These are phyloP conservation scores for Ochlodes sylvanus DNA, from an alignment of 2,888 invertebrate species.

Conservation along the genomic window DNA sequence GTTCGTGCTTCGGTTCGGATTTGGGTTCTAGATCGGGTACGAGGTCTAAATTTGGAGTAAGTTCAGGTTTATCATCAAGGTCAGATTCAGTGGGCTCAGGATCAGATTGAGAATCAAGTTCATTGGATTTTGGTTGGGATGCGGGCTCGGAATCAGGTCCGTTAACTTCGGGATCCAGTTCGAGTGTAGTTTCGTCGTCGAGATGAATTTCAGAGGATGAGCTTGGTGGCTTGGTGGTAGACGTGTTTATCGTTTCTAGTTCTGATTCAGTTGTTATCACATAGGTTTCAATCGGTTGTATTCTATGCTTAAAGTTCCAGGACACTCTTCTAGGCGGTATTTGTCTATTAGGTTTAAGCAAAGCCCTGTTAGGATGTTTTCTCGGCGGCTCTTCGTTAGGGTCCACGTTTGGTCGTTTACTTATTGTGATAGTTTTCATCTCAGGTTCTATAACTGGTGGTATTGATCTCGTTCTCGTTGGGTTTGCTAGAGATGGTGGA, in stretches of 20 bases:
- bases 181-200: no score
- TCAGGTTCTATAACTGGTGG: background rate
- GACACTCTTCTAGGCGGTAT: background rate
- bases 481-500: background rate
- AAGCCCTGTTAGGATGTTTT: no score
- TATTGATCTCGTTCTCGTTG: background rate
- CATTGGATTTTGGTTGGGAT: background rate
- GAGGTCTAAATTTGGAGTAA: background rate
- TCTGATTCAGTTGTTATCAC: background rate
- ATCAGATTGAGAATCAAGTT: background rate
- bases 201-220: background rate
- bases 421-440: background rate
- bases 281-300: background rate
- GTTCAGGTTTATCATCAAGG: slow-evolving; percentile 8
- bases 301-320: slow-evolving; percentile 16
- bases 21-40: slow-evolving; percentile 4
- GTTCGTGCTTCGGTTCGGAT: background rate
- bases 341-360: background rate
- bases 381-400: no score
- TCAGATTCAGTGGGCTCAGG: background rate
- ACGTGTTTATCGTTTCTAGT: no score
- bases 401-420: background rate
- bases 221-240: no score
- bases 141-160: background rate
- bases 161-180: background rate